Percentiles rank a stretch among this genome's conserved stretches.
These are phyloP conservation scores for Macropis europaea DNA, from an alignment of 2,888 invertebrate species.

Conservation along the genomic window DNA sequence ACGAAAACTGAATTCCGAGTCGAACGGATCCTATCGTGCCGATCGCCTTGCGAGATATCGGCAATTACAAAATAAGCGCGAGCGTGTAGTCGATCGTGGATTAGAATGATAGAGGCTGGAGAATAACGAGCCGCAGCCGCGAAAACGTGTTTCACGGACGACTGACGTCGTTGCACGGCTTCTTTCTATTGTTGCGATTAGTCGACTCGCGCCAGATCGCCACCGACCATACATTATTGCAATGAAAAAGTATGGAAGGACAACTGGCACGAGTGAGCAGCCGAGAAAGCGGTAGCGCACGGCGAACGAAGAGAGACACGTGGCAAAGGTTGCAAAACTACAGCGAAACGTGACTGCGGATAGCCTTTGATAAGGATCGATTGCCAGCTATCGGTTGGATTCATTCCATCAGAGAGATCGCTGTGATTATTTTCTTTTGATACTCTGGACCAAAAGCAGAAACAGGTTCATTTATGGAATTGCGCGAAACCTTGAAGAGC, in stretches of 20 bases:
- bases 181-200: constrained; percentile 27
- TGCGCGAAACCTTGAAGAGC: too few relatives aligned
- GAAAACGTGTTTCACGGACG: constrained; percentile 44
- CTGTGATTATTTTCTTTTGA: too few relatives aligned
- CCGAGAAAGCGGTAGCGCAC: too few relatives aligned
- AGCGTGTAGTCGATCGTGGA: constrained; percentile 3
- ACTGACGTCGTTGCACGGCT: constrained; percentile 23
- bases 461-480: too few relatives aligned
- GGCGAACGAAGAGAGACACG: neutral
- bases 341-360: too few relatives aligned
- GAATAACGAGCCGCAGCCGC: constrained; percentile 17
- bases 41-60: constrained; percentile 25
- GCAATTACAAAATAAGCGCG: constrained; percentile 23
- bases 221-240: constrained; percentile 18
- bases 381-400: too few relatives aligned
- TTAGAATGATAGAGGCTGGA: constrained; percentile 3
- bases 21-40: neutral
- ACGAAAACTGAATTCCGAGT: neutral
- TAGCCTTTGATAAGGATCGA: too few relatives aligned
- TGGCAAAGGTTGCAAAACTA: neutral
- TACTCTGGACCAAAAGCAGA: too few relatives aligned
- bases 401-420: too few relatives aligned
- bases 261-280: neutral
- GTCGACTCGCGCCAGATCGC: constrained; percentile 1
- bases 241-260: constrained; percentile 5